Base-by-base conservation (phyloP, 2,113 vertebrate species). In the Pantherophis guttatus region DNA sequence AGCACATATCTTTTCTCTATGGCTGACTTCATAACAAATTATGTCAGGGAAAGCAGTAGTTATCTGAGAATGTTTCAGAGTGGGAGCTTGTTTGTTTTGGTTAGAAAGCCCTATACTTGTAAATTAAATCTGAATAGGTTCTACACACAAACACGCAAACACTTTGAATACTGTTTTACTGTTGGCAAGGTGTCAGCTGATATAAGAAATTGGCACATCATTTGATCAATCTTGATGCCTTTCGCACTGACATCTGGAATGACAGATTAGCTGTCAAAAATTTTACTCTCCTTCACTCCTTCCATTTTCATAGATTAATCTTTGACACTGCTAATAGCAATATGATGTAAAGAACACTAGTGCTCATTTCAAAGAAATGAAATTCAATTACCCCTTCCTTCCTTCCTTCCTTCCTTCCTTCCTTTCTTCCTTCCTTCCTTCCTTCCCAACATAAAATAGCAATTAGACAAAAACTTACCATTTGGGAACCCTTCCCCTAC, bases 401-500 rank as follows among this genome's bases (percentile, higher is more conserved):
- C 2, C 12, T 4, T n/a, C 57, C 24, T 48, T 50, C 81, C 9
- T 44, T 8, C 54, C 91, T 62, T 21, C 81, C 65, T 50, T 24
- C 19, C 91, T 29, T 57, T 0, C 12, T 4, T n/a, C 52, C 26
- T 59, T 65, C 57, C n/a, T 48, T 50, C 85, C 9, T 48, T 6
- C 54, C 90, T 59, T 91, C 58, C 0, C 0, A 1, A 90, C 1
- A 1, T 0, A 0, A 13, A 57, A 9, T 44, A n/a, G 9, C 0
- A 12, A 87, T 8, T 62, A 65, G 91, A 70, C 91, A 96, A n/a
- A 90, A 13, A 90, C 96, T 96, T 96, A 99, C 98, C 98, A 98
- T 98, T 96, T 48, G 97, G 97, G 94, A 98, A 98, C 94, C 96
- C 97, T 87, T 98, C 98, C 85, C 97, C 96, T 1, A 85, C 95